These are phyloP conservation scores for Trinectes maculatus DNA, from an alignment of 2,113 vertebrate genomes.

Conservation along the genomic window DNA sequence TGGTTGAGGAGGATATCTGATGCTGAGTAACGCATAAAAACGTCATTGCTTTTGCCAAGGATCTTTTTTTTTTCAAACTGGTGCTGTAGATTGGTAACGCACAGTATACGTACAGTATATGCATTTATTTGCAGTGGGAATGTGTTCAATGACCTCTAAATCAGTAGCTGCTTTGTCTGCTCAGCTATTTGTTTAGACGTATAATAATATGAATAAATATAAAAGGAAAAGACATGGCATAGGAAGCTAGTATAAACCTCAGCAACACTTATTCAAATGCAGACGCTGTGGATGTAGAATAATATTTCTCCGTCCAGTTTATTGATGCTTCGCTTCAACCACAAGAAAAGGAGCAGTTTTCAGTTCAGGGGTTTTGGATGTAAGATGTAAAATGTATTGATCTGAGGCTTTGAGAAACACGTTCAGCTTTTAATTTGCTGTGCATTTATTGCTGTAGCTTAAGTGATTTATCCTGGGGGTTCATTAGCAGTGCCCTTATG, in stretches of 20 bases:
- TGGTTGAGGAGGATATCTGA: constrained; percentile 16
- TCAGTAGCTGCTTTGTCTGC: neutral
- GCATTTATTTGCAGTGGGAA: neutral
- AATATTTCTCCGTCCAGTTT: neutral
- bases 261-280: constrained; percentile 12
- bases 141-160: neutral
- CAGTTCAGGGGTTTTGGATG: constrained; percentile 54
- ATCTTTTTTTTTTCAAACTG: constrained; percentile 27
- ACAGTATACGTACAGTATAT: constrained; percentile 9
- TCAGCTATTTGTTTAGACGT: neutral
- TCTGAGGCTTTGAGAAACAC: constrained; percentile 37
- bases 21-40: constrained; percentile 39
- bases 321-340: constrained; percentile 19
- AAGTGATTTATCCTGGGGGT: constrained; percentile 63
- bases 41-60: constrained; percentile 27
- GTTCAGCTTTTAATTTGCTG: constrained; percentile 74
- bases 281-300: neutral
- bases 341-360: constrained; percentile 26
- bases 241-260: neutral
- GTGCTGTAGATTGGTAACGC: constrained; percentile 43
- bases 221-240: neutral
- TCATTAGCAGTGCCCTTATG: constrained; percentile 64
- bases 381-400: constrained; percentile 69
- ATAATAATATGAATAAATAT: too few species aligned
- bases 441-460: constrained; percentile 68